Evolutionary conservation across 1,140 invertebrate species (phyloP).

Genomic region (Aphelenchoides avenae): DNA sequence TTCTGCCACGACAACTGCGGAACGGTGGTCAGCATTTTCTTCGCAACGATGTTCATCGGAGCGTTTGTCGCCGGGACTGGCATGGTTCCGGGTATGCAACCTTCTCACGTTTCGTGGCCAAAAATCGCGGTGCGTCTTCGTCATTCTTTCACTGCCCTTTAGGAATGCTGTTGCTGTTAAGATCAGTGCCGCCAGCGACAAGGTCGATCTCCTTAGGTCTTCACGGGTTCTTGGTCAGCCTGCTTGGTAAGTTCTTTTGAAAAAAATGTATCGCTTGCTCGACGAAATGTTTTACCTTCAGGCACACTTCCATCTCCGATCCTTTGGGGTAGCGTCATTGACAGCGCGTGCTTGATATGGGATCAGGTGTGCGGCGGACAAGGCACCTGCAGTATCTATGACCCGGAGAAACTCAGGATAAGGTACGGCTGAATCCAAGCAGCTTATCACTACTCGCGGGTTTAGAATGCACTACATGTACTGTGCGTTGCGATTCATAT

Average conservation of each 20-base stretch:
- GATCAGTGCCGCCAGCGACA: constrained; percentile 52
- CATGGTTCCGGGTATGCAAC: too few relatives aligned
- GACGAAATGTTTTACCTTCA: not conserved
- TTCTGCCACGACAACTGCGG: constrained; percentile 27
- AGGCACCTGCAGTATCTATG: constrained; percentile 60
- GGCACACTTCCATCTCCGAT: constrained; percentile 60
- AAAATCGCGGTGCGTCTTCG: constrained; percentile 55
- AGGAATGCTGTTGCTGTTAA: constrained; percentile 57
- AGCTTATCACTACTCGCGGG: too few relatives aligned
- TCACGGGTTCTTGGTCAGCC: constrained; percentile 54
- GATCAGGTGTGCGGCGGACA: constrained; percentile 45
- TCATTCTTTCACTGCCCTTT: too few relatives aligned
- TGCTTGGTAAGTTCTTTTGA: constrained; percentile 28
- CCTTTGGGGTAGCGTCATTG: constrained; percentile 60
- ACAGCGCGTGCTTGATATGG: constrained; percentile 60
- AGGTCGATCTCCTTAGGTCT: constrained; percentile 55
- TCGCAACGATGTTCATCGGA: constrained; percentile 48
- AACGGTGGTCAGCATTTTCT: constrained; percentile 25
- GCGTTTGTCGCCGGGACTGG: constrained; percentile 48
- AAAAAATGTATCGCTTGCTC: too few relatives aligned
- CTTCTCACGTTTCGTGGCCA: too few relatives aligned
- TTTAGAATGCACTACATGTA: too few relatives aligned
- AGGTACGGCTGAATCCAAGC: too few relatives aligned
- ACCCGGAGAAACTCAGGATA: constrained; percentile 45
- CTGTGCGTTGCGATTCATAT: too few relatives aligned